A percentile compares a stretch with the other conserved stretches of the same genome.
These are phyloP conservation scores for Eubasilissa splendida DNA, from an alignment of 2,888 invertebrate species.

Conservation along the genomic window DNA sequence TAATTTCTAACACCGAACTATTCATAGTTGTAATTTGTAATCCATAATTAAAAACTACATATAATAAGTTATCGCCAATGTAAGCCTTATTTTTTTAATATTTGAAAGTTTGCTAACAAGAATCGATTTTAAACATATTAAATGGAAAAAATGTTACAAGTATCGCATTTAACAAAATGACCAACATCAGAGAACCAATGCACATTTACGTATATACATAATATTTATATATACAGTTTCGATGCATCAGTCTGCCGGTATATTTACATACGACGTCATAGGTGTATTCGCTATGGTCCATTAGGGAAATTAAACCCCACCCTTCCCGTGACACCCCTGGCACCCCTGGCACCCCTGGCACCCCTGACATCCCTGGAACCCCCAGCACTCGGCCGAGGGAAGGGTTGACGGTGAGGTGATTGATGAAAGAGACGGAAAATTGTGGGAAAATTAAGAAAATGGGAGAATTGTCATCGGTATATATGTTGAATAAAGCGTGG, in stretches of 20 bases:
- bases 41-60: too few relatives aligned
- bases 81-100: too few relatives aligned
- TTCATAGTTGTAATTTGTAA: too few relatives aligned
- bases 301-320: constrained; percentile 55
- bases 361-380: background rate
- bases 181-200: background rate
- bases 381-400: background rate
- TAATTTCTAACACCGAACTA: too few relatives aligned
- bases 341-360: constrained; percentile 1
- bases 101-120: too few relatives aligned
- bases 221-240: too few relatives aligned
- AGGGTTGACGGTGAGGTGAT: constrained; percentile 44
- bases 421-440: constrained; percentile 43
- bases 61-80: too few relatives aligned
- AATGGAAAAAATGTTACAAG: too few relatives aligned
- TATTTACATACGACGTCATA: constrained; percentile 48
- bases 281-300: constrained; percentile 47
- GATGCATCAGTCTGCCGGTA: background rate
- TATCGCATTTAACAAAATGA: background rate
- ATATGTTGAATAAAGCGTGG: too few relatives aligned
- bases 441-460: constrained; percentile 23
- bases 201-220: background rate
- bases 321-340: background rate
- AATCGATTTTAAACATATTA: too few relatives aligned
- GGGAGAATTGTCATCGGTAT: constrained; percentile 4